Conservation (phyloP, 2,113 vertebrate species). For the Nerophis ophidion region DNA sequence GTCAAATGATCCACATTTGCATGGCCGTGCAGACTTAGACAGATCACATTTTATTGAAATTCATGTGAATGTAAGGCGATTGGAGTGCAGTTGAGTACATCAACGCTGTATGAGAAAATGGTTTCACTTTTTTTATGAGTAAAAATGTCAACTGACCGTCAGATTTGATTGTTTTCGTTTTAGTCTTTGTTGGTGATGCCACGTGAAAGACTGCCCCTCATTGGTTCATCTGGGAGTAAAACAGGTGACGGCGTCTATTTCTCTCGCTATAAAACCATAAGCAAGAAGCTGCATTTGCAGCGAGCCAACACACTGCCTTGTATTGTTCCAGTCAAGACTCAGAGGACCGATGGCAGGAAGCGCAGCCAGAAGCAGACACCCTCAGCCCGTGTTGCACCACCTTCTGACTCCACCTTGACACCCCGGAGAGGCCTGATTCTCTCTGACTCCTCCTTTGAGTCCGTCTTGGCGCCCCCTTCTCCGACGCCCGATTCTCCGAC, state of each 20-base stretch:
- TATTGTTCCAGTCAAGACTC: slow-evolving; percentile 25
- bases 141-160: not conserved
- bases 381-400: slow-evolving; percentile 19
- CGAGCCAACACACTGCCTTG: not conserved
- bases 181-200: slow-evolving; percentile 40
- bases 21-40: no score
- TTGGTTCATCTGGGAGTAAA: slow-evolving; percentile 52
- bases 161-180: not conserved
- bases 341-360: slow-evolving; percentile 29
- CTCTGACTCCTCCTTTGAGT: slow-evolving; percentile 66
- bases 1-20: no score
- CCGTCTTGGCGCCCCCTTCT: slow-evolving; percentile 25
- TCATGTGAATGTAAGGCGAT: no score
- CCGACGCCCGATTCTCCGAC: slow-evolving; percentile 25
- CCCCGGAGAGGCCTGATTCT: slow-evolving; percentile 70
- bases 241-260: slow-evolving; percentile 47
- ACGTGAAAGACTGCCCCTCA: slow-evolving; percentile 57
- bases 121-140: not conserved
- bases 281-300: not conserved
- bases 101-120: no score
- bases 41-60: no score
- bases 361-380: slow-evolving; percentile 12
- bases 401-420: slow-evolving; percentile 54
- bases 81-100: no score
- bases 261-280: not conserved